A percentile compares a stretch with the other conserved stretches of the same genome.
These are phyloP conservation scores for Epicampocera succincta DNA, from an alignment of 2,888 invertebrate genomes.

Conservation along the genomic window DNA sequence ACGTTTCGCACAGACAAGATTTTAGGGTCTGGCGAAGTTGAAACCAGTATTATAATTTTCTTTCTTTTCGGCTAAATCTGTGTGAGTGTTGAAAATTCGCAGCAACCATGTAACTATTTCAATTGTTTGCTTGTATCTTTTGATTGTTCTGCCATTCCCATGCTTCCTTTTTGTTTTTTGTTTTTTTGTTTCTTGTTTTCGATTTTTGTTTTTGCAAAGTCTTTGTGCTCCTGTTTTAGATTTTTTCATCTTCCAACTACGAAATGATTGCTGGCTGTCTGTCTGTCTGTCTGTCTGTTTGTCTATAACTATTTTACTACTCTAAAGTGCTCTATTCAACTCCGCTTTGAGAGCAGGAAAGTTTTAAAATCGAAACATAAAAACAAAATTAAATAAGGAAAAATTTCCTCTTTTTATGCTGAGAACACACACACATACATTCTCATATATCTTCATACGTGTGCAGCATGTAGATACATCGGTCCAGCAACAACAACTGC, in stretches of 20 bases:
- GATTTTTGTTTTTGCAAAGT: slow-evolving; percentile 7
- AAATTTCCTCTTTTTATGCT: slow-evolving; percentile 45
- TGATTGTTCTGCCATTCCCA: slow-evolving; percentile 19
- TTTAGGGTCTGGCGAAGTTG: slow-evolving; percentile 11
- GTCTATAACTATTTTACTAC: slow-evolving; percentile 34
- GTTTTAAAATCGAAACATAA: slow-evolving; percentile 40
- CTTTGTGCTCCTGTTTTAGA: slow-evolving; percentile 39
- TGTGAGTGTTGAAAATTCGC: slow-evolving; percentile 8
- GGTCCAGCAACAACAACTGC: slow-evolving; percentile 43
- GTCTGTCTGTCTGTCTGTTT: not conserved
- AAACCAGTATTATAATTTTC: slow-evolving; percentile 35
- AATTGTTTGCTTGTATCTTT: slow-evolving; percentile 41
- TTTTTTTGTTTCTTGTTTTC: no score
- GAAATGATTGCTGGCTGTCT: slow-evolving; percentile 10
- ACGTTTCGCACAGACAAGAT: not conserved
- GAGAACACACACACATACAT: no score
- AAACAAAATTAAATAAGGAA: slow-evolving; percentile 7
- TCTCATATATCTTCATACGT: no score
- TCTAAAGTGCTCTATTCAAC: slow-evolving; percentile 8
- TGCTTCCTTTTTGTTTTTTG: not conserved
- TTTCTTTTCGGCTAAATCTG: not conserved
- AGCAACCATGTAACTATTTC: slow-evolving; percentile 41
- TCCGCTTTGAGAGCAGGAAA: slow-evolving; percentile 32
- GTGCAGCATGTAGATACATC: not conserved
- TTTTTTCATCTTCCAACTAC: slow-evolving; percentile 37